phyloP scores from a whole-genome alignment of 92 coral and sea anemone genomes.

The Muricea muricata region DNA sequence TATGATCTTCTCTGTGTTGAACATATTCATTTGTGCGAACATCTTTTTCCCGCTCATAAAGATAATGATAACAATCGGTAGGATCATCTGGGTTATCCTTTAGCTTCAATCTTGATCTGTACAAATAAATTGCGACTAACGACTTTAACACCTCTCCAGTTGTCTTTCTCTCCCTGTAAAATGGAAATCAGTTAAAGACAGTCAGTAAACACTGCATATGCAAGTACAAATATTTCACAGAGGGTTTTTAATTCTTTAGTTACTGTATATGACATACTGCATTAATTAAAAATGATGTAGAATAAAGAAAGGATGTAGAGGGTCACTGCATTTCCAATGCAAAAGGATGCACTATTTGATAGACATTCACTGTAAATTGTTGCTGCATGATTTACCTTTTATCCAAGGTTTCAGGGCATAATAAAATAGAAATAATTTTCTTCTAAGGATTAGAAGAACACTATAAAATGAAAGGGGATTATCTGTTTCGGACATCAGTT shows the following conservation, averaged over 20 bases:
- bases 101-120: not conserved
- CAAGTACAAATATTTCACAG: too few relatives aligned
- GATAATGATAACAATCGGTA: not conserved
- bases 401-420: not conserved
- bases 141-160: slow-evolving; percentile 14
- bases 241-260: too few relatives aligned
- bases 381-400: not conserved
- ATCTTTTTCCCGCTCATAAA: slow-evolving; percentile 27
- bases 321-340: too few relatives aligned
- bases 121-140: slow-evolving; percentile 19
- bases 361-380: not conserved
- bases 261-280: too few relatives aligned
- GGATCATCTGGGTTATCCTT: slow-evolving; percentile 11
- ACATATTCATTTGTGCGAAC: not conserved
- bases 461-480: not conserved
- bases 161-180: not conserved
- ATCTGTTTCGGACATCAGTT: not conserved
- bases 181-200: too few relatives aligned
- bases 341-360: not conserved
- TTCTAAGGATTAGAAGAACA: not conserved
- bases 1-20: slow-evolving; percentile 53
- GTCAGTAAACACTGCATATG: too few relatives aligned
- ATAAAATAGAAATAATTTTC: not conserved
- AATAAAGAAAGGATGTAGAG: too few relatives aligned
- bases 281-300: too few relatives aligned